Evolutionary conservation across 2,888 invertebrate species (phyloP).

Genomic region (Phalera bucephala): DNA sequence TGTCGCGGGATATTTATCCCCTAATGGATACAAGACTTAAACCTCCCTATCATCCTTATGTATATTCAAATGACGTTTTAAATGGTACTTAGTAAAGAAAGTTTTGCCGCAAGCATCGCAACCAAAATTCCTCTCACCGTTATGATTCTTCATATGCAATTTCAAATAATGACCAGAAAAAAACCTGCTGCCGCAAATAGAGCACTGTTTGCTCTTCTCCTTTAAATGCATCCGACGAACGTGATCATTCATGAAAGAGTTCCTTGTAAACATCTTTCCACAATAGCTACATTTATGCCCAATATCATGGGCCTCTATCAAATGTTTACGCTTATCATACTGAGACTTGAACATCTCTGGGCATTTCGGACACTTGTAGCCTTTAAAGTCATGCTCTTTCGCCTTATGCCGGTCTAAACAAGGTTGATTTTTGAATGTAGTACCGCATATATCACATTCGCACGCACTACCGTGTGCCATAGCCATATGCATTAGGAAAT

Average conservation of each 20-base stretch:
- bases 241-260: conserved; percentile 73
- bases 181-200: conserved; percentile 66
- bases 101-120: conserved; percentile 83
- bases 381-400: conserved; percentile 63
- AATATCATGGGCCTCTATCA: conserved; percentile 72
- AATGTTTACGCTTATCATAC: conserved; percentile 77
- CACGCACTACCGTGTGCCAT: conserved; percentile 61
- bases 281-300: conserved; percentile 70
- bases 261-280: conserved; percentile 69
- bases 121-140: conserved; percentile 77
- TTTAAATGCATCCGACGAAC: conserved; percentile 71
- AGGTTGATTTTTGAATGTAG: conserved; percentile 64
- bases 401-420: conserved; percentile 67
- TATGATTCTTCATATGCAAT: conserved; percentile 80
- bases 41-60: conserved; percentile 73
- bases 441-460: conserved; percentile 60
- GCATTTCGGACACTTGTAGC: conserved; percentile 67
- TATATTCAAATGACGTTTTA: conserved; percentile 82
- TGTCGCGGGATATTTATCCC: no score
- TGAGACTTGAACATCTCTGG: conserved; percentile 74
- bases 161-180: conserved; percentile 65
- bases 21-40: no score
- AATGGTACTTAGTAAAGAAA: conserved; percentile 81
- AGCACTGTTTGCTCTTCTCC: conserved; percentile 68
- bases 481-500: conserved; percentile 62